Evolutionary conservation across 2,113 vertebrate species (phyloP).

Genomic region (Indri indri): DNA sequence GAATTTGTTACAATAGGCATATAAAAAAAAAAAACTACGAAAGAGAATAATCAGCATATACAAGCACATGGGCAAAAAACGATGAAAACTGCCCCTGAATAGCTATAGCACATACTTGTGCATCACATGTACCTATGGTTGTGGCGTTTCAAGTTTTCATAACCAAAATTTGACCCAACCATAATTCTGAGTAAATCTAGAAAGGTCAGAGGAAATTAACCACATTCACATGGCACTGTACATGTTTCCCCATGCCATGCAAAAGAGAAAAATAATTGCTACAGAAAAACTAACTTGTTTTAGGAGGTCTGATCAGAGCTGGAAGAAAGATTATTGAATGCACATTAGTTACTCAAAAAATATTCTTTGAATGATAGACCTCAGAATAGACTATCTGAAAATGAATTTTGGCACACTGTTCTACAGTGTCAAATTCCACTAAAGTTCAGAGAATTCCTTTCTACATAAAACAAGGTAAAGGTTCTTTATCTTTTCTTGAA

Average conservation of each 20-base stretch:
- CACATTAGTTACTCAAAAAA: background rate
- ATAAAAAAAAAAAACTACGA: background rate
- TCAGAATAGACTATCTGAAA: slow-evolving; percentile 18
- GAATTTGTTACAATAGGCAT: background rate
- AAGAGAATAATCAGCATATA: slow-evolving; percentile 7
- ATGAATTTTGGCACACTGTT: background rate
- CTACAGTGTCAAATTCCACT: background rate
- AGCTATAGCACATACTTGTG: background rate
- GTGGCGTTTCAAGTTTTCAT: background rate
- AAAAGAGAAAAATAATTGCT: background rate
- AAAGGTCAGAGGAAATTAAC: background rate
- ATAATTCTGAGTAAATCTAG: background rate
- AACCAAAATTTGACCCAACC: background rate
- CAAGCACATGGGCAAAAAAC: background rate
- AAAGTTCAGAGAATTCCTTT: slow-evolving; percentile 4
- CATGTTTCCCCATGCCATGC: background rate
- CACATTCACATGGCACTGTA: background rate
- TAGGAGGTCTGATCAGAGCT: background rate
- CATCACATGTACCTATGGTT: background rate
- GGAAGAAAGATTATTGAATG: background rate
- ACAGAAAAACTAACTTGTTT: slow-evolving; percentile 18
- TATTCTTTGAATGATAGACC: background rate
- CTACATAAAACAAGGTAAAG: background rate
- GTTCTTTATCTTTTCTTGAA: slow-evolving; percentile 10
- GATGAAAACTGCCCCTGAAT: background rate